Base-by-base conservation (phyloP, 2,797 vertebrate species). In the Schizopygopsis malacanthus region DNA sequence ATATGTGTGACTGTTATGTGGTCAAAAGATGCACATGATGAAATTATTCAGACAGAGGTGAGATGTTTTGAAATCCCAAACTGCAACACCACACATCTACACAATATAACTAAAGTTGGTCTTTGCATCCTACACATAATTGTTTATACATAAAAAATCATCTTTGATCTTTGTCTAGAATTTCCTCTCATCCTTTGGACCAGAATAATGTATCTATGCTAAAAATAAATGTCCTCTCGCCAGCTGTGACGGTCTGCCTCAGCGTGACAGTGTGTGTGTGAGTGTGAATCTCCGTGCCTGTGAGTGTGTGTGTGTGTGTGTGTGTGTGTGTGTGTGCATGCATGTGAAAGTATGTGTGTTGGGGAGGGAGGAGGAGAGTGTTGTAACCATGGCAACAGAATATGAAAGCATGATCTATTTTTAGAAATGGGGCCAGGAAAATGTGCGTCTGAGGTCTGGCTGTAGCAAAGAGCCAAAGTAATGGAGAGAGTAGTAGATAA, bases 331-430 rank as follows among this genome's bases (percentile, higher is more conserved):
- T 15, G 75, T 52, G n/a, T 83, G 82, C 3, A 37, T 28, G 45
- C 6, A 33, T 67, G 50, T 69, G 25, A 70, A 79, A 79, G 47
- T 84, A 56, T 70, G 70, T 50, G 69, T 54, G 84, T n/a, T 71
- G 90, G 63, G 15, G 37, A 25, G 63, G 54, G 50, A 43, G 76
- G 12, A 33, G 61, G 67, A 16, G 83, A 41, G 65, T 18, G 47
- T 52, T 86, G 94, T 93, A 93, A 90, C 90, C 94, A 95, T 93
- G 93, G 94, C 91, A 96, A 95, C 94, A 91, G 89, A 89, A 92
- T 91, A 93, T 93, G 89, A 92, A 91, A 88, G 70, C 86, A 82
- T 91, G 88, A 37, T 89, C 94, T 95, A 95, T 95, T 94, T 95
- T 90, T 92, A 90, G 93, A 94, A 94, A 93, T 81, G 39, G 75